A percentile compares a stretch with the other conserved stretches of the same genome.
These are phyloP conservation scores for Carcharodon carcharias DNA, from an alignment of 2,797 vertebrate species.

Conservation along the genomic window DNA sequence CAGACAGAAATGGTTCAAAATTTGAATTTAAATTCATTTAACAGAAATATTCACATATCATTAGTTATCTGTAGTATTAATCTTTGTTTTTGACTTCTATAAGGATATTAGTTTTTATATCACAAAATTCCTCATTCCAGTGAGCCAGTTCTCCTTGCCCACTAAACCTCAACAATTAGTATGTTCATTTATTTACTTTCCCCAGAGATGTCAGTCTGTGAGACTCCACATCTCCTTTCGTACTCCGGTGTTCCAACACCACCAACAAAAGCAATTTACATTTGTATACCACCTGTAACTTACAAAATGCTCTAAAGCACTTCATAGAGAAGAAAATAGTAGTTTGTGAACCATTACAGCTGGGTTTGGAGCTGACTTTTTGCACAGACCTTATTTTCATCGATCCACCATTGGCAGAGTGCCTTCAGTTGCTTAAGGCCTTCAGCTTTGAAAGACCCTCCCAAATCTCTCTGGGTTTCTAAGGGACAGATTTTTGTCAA, in stretches of 20 bases:
- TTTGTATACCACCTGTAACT: neutral
- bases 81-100: neutral
- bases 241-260: neutral
- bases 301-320: neutral
- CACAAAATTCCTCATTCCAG: neutral
- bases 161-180: neutral
- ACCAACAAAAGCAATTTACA: neutral
- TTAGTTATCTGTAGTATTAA: neutral
- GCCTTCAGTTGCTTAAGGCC: neutral
- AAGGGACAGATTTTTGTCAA: neutral
- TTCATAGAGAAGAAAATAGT: neutral
- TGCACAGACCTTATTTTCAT: neutral
- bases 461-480: neutral
- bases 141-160: neutral
- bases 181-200: neutral
- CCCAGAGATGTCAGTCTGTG: neutral
- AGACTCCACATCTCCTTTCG: neutral
- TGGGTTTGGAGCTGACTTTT: neutral
- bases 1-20: neutral
- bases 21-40: slow-evolving; percentile 8
- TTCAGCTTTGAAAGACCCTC: neutral
- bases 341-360: neutral
- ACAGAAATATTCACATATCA: neutral
- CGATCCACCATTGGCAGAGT: no score
- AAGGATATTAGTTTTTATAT: neutral